A percentile compares a stretch with the other conserved stretches of the same genome.
phyloP scores from a whole-genome alignment of 2,113 vertebrate species.

The Bufo bufo region DNA sequence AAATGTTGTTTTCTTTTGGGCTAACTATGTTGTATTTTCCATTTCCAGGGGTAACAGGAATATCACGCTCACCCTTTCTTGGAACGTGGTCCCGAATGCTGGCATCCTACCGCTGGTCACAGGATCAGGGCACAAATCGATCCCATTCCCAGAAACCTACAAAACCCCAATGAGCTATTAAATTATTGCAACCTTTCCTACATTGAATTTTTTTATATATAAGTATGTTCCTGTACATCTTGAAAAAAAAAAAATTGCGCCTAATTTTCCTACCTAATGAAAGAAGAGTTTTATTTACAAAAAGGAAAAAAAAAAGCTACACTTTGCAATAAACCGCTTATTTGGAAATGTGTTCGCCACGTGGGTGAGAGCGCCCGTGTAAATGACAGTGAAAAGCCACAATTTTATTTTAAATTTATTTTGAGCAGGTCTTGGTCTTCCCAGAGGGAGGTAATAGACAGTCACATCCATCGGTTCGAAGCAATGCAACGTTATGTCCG shows the following conservation, averaged over 20 bases:
- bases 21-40: conserved; percentile 39
- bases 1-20: not conserved
- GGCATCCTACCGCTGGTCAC: conserved; percentile 94
- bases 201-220: conserved; percentile 78
- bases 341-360: conserved; percentile 57
- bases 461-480: conserved; percentile 9
- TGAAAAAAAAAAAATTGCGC: conserved; percentile 44
- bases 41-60: conserved; percentile 91
- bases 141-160: conserved; percentile 92
- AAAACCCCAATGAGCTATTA: conserved; percentile 92
- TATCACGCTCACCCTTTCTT: conserved; percentile 93
- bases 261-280: conserved; percentile 61
- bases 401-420: conserved; percentile 61
- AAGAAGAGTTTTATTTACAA: conserved; percentile 57
- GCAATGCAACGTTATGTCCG: conserved; percentile 35
- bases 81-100: conserved; percentile 98
- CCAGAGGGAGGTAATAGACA: not conserved
- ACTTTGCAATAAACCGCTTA: conserved; percentile 53
- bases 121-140: conserved; percentile 88
- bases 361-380: conserved; percentile 61
- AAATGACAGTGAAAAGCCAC: conserved; percentile 61
- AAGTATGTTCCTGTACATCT: conserved; percentile 72
- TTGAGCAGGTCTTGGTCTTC: conserved; percentile 37
- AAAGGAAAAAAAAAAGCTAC: conserved; percentile 41
- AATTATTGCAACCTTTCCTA: conserved; percentile 77